phyloP scores from a whole-genome alignment of 2,888 invertebrate genomes.

The Troilus luridus region DNA sequence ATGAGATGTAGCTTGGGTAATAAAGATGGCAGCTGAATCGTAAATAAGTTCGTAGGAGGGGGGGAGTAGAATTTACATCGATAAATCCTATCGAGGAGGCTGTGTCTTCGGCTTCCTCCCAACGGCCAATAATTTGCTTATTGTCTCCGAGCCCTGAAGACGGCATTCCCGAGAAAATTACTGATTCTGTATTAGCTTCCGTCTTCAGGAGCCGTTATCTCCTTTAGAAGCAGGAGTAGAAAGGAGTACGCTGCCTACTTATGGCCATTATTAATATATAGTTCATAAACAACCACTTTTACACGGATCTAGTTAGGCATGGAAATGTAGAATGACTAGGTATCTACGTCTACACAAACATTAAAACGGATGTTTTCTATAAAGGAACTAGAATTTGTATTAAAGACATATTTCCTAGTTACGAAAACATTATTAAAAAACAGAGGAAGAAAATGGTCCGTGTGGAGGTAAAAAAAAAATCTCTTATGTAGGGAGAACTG shows the following conservation, averaged over 20 bases:
- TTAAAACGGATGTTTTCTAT: too few relatives aligned
- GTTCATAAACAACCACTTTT: not conserved
- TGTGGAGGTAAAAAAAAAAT: too few relatives aligned
- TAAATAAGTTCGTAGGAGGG: not conserved
- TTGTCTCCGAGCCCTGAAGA: conserved; percentile 29
- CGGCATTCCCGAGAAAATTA: conserved; percentile 5
- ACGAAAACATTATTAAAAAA: too few relatives aligned
- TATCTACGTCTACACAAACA: too few relatives aligned
- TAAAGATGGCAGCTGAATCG: conserved; percentile 33
- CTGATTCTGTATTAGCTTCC: not conserved
- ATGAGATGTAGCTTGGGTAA: conserved; percentile 3
- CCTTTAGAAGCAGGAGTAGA: not conserved
- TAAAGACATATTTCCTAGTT: too few relatives aligned
- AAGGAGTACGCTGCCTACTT: not conserved
- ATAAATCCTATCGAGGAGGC: conserved; percentile 43
- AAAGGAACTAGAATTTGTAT: too few relatives aligned
- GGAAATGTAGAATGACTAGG: too few relatives aligned
- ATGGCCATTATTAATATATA: conserved; percentile 13
- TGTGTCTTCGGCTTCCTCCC: conserved; percentile 24
- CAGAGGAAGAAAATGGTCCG: too few relatives aligned
- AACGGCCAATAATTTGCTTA: conserved; percentile 34
- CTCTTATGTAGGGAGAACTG: too few relatives aligned
- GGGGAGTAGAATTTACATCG: conserved; percentile 14
- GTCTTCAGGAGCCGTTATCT: conserved; percentile 27
- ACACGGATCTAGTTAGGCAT: too few relatives aligned